Evolutionary conservation across 2,888 invertebrate genomes (phyloP), one percentile per base, ranked within the genome.

Genomic region (Myathropa florea): DNA sequence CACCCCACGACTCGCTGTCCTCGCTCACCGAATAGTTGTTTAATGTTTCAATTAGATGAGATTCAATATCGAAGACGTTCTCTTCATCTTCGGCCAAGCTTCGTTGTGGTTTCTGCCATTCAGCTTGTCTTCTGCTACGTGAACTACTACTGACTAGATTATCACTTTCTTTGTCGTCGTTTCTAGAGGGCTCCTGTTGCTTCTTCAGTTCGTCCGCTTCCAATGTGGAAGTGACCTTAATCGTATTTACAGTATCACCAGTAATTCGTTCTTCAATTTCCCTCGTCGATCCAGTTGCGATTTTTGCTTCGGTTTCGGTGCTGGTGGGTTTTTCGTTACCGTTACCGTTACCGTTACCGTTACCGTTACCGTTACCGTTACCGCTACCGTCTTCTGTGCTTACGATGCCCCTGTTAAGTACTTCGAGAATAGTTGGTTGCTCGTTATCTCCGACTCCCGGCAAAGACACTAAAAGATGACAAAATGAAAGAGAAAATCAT

Each of bases 381-480:
- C 61, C 78, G n/a, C 63, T 80, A 83, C 75, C 88, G 76, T 68
- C 88, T 39, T 88, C 83, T 81, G 78, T 80, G 68, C 76, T 85
- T 26, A 67, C 78, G 57, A 88, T 89, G 72, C 83, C 85, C 77
- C 91, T 90, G 89, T 92, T 92, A 90, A 92, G 91, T 89, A 92
- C 90, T 88, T 90, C 89, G 88, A 92, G 89, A 89, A 92, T 92
- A 59, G 92, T 91, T 88, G 91, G 91, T 89, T 92, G 92, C 88
- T 83, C 91, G 91, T 89, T 90, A 88, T 90, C 90, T 90, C 91
- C 91, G 90, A 92, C 92, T 89, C 92, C 92, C 89, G 93, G 93
- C 90, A 93, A 91, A 90, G 93, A 92, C 91, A 93, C 93, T 93
- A 86, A 89, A 90, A 83, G 73, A 79, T 55, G 67, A 75, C 21